Percentiles rank a stretch among this genome's conserved stretches.
phyloP scores from a whole-genome alignment of 2,113 vertebrate genomes.

The Bubalus kerabau region DNA sequence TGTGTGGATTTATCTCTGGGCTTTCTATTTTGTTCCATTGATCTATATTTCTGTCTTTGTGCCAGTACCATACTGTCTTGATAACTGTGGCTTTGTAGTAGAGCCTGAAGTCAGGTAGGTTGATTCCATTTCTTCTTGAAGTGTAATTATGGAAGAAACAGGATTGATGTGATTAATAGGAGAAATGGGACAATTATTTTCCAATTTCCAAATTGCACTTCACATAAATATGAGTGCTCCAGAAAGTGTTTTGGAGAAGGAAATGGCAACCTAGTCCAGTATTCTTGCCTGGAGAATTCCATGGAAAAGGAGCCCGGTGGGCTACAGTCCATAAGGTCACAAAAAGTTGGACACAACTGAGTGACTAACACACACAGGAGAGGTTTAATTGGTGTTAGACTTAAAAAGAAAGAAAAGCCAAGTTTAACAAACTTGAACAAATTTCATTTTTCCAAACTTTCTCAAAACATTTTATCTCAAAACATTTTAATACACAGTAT shows the following conservation, averaged over 20 bases:
- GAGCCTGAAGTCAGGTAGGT: too few species aligned
- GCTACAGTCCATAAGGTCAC: neutral
- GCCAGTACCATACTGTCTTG: too few species aligned
- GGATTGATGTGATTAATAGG: neutral
- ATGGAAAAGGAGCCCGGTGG: neutral
- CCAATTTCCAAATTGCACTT: neutral
- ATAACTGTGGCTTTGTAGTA: too few species aligned
- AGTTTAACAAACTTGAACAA: neutral
- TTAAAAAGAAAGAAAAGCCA: neutral
- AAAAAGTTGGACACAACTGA: neutral
- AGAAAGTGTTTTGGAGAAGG: neutral
- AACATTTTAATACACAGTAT: neutral
- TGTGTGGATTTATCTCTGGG: too few species aligned
- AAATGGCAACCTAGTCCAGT: neutral
- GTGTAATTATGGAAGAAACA: neutral
- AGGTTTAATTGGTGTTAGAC: neutral
- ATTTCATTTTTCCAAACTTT: neutral
- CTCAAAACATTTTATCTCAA: neutral
- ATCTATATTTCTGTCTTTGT: too few species aligned
- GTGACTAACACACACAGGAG: neutral
- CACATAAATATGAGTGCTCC: neutral
- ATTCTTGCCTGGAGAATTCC: neutral
- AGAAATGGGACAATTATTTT: neutral
- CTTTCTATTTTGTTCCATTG: too few species aligned
- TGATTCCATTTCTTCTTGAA: neutral